A percentile compares a stretch with the other conserved stretches of the same genome.
Conservation (phyloP, 2,888 invertebrate genomes). For the Nomada ferruginata region DNA sequence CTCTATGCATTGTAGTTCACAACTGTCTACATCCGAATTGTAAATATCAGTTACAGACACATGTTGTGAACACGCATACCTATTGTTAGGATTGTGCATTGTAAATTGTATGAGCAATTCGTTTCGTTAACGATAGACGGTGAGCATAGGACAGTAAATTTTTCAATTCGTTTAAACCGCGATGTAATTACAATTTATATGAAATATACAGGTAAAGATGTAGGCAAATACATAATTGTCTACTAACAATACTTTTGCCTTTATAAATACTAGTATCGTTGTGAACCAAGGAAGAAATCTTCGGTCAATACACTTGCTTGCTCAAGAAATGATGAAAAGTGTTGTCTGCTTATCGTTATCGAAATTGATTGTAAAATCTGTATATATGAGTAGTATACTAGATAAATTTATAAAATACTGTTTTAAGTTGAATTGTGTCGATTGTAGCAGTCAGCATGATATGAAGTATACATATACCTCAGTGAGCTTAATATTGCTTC, state of each 20-base stretch:
- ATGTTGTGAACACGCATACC: conserved; percentile 22
- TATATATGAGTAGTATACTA: conserved; percentile 33
- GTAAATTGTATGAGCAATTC: conserved; percentile 55
- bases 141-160: neutral
- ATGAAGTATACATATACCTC: conserved; percentile 37
- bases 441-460: conserved; percentile 25
- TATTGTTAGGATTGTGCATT: conserved; percentile 25
- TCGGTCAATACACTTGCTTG: neutral
- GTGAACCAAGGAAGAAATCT: neutral
- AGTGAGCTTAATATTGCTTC: conserved; percentile 53
- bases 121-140: conserved; percentile 21
- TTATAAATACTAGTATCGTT: neutral
- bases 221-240: neutral
- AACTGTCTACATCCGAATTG: conserved; percentile 3
- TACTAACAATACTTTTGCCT: neutral
- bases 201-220: neutral
- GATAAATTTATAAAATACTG: conserved; percentile 29
- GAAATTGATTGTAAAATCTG: conserved; percentile 36
- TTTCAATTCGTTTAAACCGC: neutral
- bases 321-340: neutral
- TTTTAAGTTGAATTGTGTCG: conserved; percentile 18
- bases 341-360: conserved; percentile 17
- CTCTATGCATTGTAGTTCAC: conserved; percentile 11
- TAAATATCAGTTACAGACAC: conserved; percentile 40
- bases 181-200: neutral